Evolutionary conservation across 2,113 vertebrate genomes (phyloP).

Genomic region (Paedocypris sp.): DNA sequence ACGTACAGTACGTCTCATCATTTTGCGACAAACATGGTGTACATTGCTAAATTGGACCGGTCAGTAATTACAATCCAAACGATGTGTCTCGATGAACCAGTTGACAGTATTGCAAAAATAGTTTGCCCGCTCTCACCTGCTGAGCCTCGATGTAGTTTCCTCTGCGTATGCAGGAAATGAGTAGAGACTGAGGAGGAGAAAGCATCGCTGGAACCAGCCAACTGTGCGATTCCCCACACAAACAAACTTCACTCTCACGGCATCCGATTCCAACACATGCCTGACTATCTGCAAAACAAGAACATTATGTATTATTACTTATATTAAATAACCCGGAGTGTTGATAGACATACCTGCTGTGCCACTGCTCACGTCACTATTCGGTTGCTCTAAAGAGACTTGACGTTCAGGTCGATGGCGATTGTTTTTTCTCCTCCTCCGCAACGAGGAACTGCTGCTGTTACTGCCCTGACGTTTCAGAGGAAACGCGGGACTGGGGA

Average conservation of each 20-base stretch:
- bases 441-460: slow-evolving; percentile 47
- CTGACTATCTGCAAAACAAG: slow-evolving; percentile 63
- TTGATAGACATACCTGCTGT: no score
- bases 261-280: slow-evolving; percentile 37
- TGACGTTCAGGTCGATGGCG: slow-evolving; percentile 54
- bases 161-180: slow-evolving; percentile 80
- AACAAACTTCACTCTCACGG: slow-evolving; percentile 51
- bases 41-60: no score
- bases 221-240: slow-evolving; percentile 55
- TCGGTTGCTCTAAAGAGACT: slow-evolving; percentile 63
- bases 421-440: slow-evolving; percentile 56
- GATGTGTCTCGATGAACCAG: no score
- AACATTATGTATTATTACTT: neutral
- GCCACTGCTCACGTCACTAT: slow-evolving; percentile 75
- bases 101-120: no score
- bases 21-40: no score
- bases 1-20: no score
- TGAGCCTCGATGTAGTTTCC: slow-evolving; percentile 86
- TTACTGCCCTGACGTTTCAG: slow-evolving; percentile 43
- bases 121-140: slow-evolving; percentile 77
- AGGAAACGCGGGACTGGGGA: slow-evolving; percentile 7
- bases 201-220: slow-evolving; percentile 85
- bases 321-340: slow-evolving; percentile 65
- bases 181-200: slow-evolving; percentile 86
- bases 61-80: no score